These are phyloP conservation scores for Agonum fuliginosum DNA, from an alignment of 2,888 invertebrate genomes.

Conservation along the genomic window DNA sequence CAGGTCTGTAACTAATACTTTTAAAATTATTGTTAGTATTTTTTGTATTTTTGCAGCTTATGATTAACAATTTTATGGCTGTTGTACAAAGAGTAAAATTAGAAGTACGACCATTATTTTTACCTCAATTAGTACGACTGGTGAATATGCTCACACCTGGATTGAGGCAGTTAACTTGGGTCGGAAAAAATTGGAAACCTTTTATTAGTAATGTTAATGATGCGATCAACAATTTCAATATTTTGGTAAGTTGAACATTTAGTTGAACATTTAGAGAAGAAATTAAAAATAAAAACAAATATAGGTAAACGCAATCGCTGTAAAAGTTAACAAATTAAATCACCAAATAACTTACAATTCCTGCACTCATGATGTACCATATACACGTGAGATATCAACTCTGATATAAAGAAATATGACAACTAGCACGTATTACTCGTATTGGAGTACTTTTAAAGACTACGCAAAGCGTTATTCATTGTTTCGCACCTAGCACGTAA, in stretches of 20 bases:
- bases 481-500: too few relatives aligned
- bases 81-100: slow-evolving; percentile 86
- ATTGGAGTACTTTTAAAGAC: too few relatives aligned
- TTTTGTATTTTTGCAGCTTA: slow-evolving; percentile 75
- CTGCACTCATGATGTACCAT: too few relatives aligned
- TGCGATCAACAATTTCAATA: slow-evolving; percentile 88
- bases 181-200: slow-evolving; percentile 86
- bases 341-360: too few relatives aligned
- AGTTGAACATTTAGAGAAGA: background rate
- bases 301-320: too few relatives aligned
- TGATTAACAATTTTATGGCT: slow-evolving; percentile 84
- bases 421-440: too few relatives aligned
- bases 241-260: slow-evolving; percentile 74
- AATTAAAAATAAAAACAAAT: too few relatives aligned
- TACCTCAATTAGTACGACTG: slow-evolving; percentile 90
- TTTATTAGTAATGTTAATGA: slow-evolving; percentile 85
- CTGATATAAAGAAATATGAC: too few relatives aligned
- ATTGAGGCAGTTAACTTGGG: slow-evolving; percentile 88
- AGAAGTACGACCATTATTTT: slow-evolving; percentile 92
- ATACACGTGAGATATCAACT: too few relatives aligned
- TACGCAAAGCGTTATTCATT: too few relatives aligned
- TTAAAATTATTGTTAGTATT: background rate
- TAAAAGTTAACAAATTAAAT: too few relatives aligned
- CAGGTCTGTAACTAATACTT: slow-evolving; percentile 74
- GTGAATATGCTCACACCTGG: slow-evolving; percentile 90